Evolutionary conservation across 2,888 invertebrate species (phyloP).

Genomic region (Linnaemya vulpina): DNA sequence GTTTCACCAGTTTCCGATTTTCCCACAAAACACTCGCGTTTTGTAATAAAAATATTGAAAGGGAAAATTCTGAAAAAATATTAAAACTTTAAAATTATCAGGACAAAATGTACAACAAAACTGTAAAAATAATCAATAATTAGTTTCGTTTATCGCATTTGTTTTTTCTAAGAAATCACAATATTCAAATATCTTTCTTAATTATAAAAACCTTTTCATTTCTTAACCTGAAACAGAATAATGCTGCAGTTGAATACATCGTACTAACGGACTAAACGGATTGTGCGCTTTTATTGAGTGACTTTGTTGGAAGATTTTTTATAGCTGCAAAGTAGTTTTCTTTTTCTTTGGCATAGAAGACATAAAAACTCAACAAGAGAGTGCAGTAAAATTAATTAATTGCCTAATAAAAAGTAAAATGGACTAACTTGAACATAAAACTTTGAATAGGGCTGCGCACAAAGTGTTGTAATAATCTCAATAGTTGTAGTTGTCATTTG

Average conservation of each 20-base stretch:
- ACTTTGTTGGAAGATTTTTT: constrained; percentile 14
- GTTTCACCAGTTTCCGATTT: too few species aligned
- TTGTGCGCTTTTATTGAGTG: not conserved
- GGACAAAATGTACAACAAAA: too few species aligned
- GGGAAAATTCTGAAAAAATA: too few species aligned
- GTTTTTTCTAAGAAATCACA: not conserved
- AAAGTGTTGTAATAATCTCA: too few species aligned
- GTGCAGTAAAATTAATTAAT: not conserved
- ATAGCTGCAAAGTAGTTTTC: not conserved
- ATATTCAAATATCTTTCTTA: not conserved
- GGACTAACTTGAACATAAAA: not conserved
- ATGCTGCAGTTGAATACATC: not conserved
- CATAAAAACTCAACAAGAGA: not conserved
- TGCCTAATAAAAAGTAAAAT: not conserved
- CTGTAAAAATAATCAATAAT: not conserved
- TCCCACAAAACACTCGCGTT: too few species aligned
- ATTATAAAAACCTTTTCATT: too few species aligned
- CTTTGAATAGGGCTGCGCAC: not conserved
- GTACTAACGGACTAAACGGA: not conserved
- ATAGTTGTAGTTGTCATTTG: too few species aligned
- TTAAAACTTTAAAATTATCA: too few species aligned
- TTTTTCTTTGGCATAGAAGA: not conserved
- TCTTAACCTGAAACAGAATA: not conserved
- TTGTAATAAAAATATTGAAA: too few species aligned
- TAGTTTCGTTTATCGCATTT: too few species aligned